phyloP scores from a whole-genome alignment of 2,797 vertebrate genomes.

The Oceanodroma leucorhoa region DNA sequence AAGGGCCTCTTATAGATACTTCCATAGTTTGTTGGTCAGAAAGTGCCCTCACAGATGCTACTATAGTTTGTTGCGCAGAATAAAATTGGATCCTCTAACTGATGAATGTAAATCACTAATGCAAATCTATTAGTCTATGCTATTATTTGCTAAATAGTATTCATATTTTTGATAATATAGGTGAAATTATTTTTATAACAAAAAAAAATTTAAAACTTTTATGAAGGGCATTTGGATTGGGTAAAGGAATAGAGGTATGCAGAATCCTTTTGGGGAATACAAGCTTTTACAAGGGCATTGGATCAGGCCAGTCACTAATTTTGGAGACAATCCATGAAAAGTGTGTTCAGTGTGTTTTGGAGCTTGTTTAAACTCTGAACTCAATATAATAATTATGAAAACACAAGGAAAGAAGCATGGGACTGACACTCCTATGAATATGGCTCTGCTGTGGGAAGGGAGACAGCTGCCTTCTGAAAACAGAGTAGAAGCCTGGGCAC shows the following conservation, averaged over 20 bases:
- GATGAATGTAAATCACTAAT: neutral
- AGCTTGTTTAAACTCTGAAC: neutral
- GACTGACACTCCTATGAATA: neutral
- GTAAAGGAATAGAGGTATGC: neutral
- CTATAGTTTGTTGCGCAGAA: neutral
- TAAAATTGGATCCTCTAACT: neutral
- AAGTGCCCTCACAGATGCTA: neutral
- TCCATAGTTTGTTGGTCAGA: neutral
- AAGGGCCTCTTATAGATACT: accelerated
- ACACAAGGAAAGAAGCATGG: neutral
- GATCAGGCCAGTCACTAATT: neutral
- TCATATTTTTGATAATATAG: neutral
- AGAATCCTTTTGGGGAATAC: neutral
- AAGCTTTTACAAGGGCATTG: neutral
- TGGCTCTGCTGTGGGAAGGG: neutral
- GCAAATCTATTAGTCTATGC: neutral
- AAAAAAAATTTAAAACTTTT: neutral
- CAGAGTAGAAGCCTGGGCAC: neutral
- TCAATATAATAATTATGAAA: neutral
- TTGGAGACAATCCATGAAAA: neutral
- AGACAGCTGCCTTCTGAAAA: neutral
- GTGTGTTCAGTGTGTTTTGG: neutral
- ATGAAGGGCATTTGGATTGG: neutral
- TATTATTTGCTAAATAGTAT: neutral
- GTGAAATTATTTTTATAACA: neutral